Base-by-base conservation (phyloP, 1,140 invertebrate species). In the Zaprionus inermis region DNA sequence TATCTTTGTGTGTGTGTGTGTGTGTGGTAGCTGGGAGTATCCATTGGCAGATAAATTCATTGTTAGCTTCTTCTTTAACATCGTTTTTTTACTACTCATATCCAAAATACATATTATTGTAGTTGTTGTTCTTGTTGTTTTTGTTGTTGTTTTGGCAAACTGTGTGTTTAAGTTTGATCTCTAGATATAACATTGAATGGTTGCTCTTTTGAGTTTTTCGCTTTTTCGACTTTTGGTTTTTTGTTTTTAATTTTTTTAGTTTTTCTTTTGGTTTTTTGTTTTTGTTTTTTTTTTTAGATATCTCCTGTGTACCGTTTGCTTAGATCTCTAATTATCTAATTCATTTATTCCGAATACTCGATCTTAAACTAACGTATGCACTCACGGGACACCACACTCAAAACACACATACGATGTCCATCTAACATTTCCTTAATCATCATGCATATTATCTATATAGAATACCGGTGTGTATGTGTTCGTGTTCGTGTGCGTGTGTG, bases 221-320 rank as follows among this genome's bases (percentile, higher is more conserved):
- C 41, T 10, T 54, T 44, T 22, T 6, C 30, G 14, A 7, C 56
- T 20, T 65, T 5, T 22, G 30, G 12, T 30, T 60, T 34, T 20
- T 38, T 3, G n/a, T 14, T 20, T n/a, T 71, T 49, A 9, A 3
- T 4, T 38, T 56, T 34, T 30, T 3, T n/a, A 36, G 9, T 61
- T 14, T 44, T 44, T 14, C 14, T 32, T 16, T 10, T 22, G 11
- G 10, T 65, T 36, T 64, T 2, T 30, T 51, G 57, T 36, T 41
- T 38, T 36, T 49, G 12, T 36, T 58, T 51, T 58, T 12, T 14
- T 36, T 12, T 55, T 55, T 56, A 70, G 49, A 63, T 55, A 60
- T 73, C 56, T 61, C 71, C 71, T 73, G 71, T 73, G 51, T 73
- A 73, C 57, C 65, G 65, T 72, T 69, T 34, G 41, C 67, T 73